Conservation (phyloP, 2,113 vertebrate species). For the Etheostoma spectabile region DNA sequence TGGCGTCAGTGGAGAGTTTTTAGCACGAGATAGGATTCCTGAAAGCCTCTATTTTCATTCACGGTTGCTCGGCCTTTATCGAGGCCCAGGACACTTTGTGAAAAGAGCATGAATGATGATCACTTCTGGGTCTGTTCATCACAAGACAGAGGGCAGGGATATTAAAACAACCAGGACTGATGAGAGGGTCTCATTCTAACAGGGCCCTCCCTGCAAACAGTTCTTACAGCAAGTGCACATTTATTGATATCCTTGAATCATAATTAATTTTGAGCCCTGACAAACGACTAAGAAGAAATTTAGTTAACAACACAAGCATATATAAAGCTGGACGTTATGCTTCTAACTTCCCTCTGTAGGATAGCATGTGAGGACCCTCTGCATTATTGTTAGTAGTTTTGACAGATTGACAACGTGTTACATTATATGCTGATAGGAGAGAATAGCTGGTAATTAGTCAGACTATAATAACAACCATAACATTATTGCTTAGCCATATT, state of each 20-base stretch:
- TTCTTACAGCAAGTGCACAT: neutral
- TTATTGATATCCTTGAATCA: neutral
- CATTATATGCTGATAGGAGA: no score
- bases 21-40: conserved; percentile 81
- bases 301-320: neutral
- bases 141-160: conserved; percentile 57
- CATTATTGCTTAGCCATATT: neutral
- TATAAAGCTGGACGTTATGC: neutral
- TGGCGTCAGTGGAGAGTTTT: conserved; percentile 75
- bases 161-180: conserved; percentile 56
- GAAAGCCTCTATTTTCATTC: conserved; percentile 86
- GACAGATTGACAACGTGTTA: neutral
- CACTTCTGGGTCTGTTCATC: conserved; percentile 59
- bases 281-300: neutral
- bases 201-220: neutral
- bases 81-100: conserved; percentile 67
- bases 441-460: neutral
- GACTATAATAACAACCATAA: neutral
- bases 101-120: conserved; percentile 65
- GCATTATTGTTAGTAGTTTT: neutral
- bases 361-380: neutral
- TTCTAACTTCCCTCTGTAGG: neutral
- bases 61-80: conserved; percentile 76
- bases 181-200: conserved; percentile 41
- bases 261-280: neutral